Base-by-base conservation (phyloP, 2,113 vertebrate genomes). In the Larimichthys crocea region DNA sequence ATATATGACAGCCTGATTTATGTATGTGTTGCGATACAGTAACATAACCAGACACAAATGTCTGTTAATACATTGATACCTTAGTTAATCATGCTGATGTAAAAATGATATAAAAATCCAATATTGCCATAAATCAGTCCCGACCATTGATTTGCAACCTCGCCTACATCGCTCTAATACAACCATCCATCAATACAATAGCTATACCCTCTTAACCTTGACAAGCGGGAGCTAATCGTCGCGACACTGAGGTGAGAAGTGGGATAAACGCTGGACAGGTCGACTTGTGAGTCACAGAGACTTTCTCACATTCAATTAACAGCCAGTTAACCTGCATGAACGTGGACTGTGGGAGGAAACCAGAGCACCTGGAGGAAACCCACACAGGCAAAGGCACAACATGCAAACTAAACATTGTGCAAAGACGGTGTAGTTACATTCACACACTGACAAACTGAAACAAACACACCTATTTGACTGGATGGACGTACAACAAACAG, bases 401-500 rank as follows among this genome's bases (percentile, higher is more conserved):
- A 67, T 52, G 24, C 2, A 29, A 52, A 19, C n/a, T 26, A 64
- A 22, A 67, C 20, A n/a, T 26, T 44, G 35, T 48, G 62, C 26
- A 65, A 57, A 55, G 16, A 9, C 16, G 8, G 16, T 5, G 15
- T 55, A 19, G 26, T 26, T 44, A 64, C 10, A 56, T 20, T 46
- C 29, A 40, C 35, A 40, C 29, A 61, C 16, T 59, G 46, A 6
- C 10, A 62, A 61, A 49, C 46, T n/a, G 15, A 19, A 48, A 74
- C 5, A 69, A 74, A 1, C 8, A 8, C 40, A 56, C 3, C 49
- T 73, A 42, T 42, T 14, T 6, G 10, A 52, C 56, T 40, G 19
- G 60, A 24, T 46, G 44, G 29, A 70, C 70, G 68, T 44, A n/a
- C 72, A 46, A 85, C 31, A 49, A 29, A 69, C 22, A 65, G 10